Evolutionary conservation across 2,113 vertebrate species (phyloP).

Genomic region (Gopherus evgoodei): DNA sequence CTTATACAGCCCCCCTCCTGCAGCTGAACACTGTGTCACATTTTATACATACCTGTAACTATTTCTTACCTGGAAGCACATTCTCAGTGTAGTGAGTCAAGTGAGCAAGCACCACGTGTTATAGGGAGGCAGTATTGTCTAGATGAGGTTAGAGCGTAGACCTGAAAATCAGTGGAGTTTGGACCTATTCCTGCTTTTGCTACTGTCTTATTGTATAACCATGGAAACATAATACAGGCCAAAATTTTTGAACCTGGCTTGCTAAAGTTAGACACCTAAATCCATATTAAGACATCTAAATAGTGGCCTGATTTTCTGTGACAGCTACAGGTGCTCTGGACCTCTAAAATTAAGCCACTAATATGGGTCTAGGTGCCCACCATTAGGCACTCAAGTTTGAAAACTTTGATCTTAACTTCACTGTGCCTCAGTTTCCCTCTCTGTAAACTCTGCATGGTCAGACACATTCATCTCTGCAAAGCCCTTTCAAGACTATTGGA

Average conservation of each 20-base stretch:
- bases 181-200: rapidly evolving
- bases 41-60: neutral
- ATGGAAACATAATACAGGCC: neutral
- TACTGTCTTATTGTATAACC: neutral
- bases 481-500: neutral
- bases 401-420: neutral
- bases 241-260: neutral
- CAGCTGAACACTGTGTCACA: neutral
- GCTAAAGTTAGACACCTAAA: neutral
- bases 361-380: neutral
- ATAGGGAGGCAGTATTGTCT: rapidly evolving
- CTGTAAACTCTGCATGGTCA: neutral
- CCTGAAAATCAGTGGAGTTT: neutral
- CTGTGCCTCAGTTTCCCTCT: neutral
- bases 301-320: neutral
- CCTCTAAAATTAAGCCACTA: neutral
- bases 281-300: neutral
- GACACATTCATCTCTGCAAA: neutral
- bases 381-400: neutral
- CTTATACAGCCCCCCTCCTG: neutral
- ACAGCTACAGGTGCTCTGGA: neutral
- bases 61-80: neutral
- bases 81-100: neutral
- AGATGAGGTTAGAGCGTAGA: neutral
- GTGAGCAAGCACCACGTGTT: neutral